phyloP scores from a whole-genome alignment of 2,113 vertebrate species.

The Laterallus jamaicensis region DNA sequence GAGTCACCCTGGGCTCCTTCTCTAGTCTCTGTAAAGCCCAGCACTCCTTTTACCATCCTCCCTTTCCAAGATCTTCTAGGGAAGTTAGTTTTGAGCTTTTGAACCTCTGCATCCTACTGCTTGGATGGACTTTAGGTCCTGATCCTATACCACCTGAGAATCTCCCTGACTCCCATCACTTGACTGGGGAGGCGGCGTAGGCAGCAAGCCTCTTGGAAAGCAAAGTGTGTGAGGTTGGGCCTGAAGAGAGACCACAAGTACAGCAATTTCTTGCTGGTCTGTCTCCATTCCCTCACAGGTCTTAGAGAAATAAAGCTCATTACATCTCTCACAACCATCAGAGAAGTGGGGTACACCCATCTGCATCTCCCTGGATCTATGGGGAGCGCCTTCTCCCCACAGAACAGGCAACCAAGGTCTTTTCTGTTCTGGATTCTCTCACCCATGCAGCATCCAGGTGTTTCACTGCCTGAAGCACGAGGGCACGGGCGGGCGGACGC shows the following conservation, averaged over 20 bases:
- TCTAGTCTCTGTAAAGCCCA: background rate
- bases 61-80: background rate
- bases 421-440: background rate
- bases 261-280: background rate
- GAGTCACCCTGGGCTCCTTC: background rate
- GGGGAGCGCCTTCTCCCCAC: rapidly evolving
- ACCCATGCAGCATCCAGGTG: conserved; percentile 84
- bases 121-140: background rate
- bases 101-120: background rate
- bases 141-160: background rate
- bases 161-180: rapidly evolving
- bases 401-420: background rate
- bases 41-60: background rate
- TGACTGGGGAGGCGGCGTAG: background rate
- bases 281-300: background rate
- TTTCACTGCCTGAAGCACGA: conserved; percentile 94
- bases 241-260: rapidly evolving
- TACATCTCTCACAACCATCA: too few species aligned
- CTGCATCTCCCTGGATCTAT: rapidly evolving
- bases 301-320: too few species aligned
- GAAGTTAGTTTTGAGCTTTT: background rate
- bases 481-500: conserved; percentile 87
- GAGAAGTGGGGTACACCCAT: background rate
- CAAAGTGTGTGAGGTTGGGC: rapidly evolving
- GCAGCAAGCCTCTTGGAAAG: background rate